phyloP scores from a whole-genome alignment of 1,140 invertebrate genomes.

The Druon quercuslanigerum region DNA sequence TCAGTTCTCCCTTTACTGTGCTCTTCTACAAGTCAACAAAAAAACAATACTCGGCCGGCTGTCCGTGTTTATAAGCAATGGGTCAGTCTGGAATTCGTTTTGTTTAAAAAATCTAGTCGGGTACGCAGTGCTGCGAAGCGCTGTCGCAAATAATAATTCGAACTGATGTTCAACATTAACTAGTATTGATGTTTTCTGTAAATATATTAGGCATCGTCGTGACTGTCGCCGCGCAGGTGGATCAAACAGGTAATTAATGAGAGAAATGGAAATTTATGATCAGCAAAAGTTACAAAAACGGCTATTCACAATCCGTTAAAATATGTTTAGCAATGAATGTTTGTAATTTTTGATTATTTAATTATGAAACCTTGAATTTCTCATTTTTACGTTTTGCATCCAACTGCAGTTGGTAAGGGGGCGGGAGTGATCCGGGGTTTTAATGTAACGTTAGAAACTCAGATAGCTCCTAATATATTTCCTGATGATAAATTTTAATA shows the following conservation, averaged over 20 bases:
- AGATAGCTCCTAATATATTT: too few relatives aligned
- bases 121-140: constrained; percentile 36
- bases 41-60: constrained; percentile 47
- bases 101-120: constrained; percentile 65
- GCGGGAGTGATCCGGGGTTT: too few relatives aligned
- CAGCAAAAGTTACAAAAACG: too few relatives aligned
- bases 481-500: too few relatives aligned
- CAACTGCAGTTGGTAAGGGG: too few relatives aligned
- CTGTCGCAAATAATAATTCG: constrained; percentile 64
- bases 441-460: too few relatives aligned
- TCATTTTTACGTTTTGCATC: too few relatives aligned
- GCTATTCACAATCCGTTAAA: too few relatives aligned
- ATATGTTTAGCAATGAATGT: too few relatives aligned
- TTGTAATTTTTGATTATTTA: too few relatives aligned
- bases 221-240: not conserved
- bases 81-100: constrained; percentile 64
- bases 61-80: constrained; percentile 63
- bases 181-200: constrained; percentile 58
- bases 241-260: not conserved
- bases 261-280: too few relatives aligned
- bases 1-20: not conserved
- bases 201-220: constrained; percentile 50
- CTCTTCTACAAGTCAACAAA: constrained; percentile 9
- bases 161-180: constrained; percentile 52
- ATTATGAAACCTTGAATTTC: too few relatives aligned